Percentiles rank a stretch among this genome's conserved stretches.
Evolutionary conservation across 1,140 invertebrate species (phyloP).

Genomic region (Halictus rubicundus): DNA sequence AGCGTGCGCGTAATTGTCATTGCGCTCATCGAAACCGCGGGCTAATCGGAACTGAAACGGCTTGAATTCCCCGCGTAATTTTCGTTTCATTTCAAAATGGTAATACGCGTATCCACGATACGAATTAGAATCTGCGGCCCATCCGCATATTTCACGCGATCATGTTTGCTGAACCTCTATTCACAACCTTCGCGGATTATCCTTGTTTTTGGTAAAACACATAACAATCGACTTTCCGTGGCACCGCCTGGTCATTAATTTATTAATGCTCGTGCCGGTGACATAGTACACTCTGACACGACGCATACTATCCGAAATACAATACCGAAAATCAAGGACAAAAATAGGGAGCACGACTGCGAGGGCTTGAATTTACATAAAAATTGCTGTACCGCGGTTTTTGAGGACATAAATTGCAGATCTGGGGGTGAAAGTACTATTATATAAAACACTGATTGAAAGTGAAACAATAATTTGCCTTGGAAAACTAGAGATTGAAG

Average conservation of each 20-base stretch:
- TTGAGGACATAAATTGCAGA: too few relatives aligned
- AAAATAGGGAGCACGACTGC: too few relatives aligned
- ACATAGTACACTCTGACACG: too few relatives aligned
- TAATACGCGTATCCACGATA: conserved; percentile 8
- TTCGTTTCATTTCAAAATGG: conserved; percentile 44
- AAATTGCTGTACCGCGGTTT: too few relatives aligned
- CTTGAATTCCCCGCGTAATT: conserved; percentile 2
- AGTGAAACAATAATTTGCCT: too few relatives aligned
- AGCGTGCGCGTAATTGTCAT: conserved; percentile 9
- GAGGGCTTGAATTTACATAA: too few relatives aligned
- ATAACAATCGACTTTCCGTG: not conserved
- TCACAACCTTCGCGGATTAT: conserved; percentile 5
- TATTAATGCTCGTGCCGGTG: too few relatives aligned
- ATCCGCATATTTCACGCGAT: not conserved
- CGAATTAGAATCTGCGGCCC: conserved; percentile 20
- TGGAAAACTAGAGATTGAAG: too few relatives aligned
- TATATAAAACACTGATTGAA: too few relatives aligned
- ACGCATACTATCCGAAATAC: too few relatives aligned
- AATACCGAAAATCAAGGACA: too few relatives aligned
- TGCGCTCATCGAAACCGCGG: conserved; percentile 34
- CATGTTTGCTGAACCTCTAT: not conserved
- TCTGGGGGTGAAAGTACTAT: too few relatives aligned
- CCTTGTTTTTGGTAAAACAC: conserved; percentile 9
- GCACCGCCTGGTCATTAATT: not conserved
- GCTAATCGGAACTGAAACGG: conserved; percentile 1